A percentile compares a stretch with the other conserved stretches of the same genome.
phyloP scores from a whole-genome alignment of 2,113 vertebrate genomes.

The Ramphastos sulfuratus region DNA sequence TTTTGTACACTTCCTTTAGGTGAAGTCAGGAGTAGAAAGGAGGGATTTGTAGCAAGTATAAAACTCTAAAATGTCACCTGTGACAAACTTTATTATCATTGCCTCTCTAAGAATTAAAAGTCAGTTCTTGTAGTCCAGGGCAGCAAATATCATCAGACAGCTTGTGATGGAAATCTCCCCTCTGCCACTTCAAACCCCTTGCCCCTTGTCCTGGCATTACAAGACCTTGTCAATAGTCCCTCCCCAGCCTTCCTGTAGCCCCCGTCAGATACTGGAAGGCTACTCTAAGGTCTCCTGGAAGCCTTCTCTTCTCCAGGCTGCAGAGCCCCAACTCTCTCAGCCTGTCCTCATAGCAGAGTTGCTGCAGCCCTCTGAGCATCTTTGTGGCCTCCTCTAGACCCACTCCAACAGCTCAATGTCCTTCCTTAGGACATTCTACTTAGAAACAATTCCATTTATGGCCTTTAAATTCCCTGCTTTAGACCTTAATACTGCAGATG shows the following conservation, averaged over 20 bases:
- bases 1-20: neutral
- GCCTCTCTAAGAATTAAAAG: neutral
- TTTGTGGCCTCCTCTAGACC: no score
- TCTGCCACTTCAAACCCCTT: no score
- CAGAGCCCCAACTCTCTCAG: no score
- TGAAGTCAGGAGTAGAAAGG: neutral
- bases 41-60: neutral
- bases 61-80: neutral
- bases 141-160: constrained; percentile 28
- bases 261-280: no score
- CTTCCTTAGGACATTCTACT: neutral
- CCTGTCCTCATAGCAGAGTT: no score
- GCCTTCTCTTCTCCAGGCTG: no score
- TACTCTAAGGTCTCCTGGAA: no score
- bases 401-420: no score
- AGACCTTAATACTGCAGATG: neutral
- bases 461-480: neutral
- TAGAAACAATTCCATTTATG: neutral
- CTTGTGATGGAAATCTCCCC: neutral
- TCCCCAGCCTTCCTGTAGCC: no score
- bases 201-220: no score
- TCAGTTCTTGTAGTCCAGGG: neutral
- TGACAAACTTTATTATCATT: neutral
- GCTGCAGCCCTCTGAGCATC: no score
- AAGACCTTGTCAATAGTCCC: no score